A percentile compares a stretch with the other conserved stretches of the same genome.
Evolutionary conservation across 2,113 vertebrate genomes (phyloP).

Genomic region (Eolophus roseicapilla): DNA sequence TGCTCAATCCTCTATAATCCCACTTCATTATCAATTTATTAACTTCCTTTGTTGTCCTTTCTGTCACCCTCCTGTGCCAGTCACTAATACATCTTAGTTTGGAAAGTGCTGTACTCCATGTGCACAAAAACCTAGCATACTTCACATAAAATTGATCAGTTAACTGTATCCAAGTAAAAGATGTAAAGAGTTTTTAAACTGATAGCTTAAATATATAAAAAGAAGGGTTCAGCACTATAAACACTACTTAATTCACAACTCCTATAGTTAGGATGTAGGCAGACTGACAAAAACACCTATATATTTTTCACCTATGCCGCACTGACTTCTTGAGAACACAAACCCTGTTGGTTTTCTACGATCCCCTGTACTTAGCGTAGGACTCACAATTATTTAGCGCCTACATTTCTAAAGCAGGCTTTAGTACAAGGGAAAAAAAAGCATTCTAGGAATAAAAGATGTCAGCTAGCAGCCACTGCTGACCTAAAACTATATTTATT

Average conservation of each 20-base stretch:
- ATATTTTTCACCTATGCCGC: not conserved
- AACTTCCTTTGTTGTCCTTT: slow-evolving; percentile 39
- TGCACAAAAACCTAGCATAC: not conserved
- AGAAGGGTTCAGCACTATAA: not conserved
- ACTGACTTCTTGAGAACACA: not conserved
- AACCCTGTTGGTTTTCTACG: not conserved
- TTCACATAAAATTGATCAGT: not conserved
- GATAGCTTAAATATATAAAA: not conserved
- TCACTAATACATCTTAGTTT: not conserved
- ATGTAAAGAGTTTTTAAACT: not conserved
- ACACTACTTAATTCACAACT: not conserved
- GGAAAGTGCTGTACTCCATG: not conserved
- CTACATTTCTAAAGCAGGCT: not conserved
- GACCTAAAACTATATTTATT: slow-evolving; percentile 25
- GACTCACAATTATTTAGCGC: not conserved
- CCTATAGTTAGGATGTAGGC: not conserved
- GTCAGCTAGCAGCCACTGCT: slow-evolving; percentile 3
- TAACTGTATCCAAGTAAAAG: not conserved
- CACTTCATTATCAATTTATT: slow-evolving; percentile 58
- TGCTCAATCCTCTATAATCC: slow-evolving; percentile 46
- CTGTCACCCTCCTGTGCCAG: not conserved
- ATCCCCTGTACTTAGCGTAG: not conserved
- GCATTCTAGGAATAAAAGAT: slow-evolving; percentile 12
- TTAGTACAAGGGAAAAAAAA: not conserved
- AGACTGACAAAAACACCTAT: not conserved